Evolutionary conservation across 2,888 invertebrate genomes (phyloP), one percentile per base, ranked within the genome.

Genomic region (Thera obeliscata): DNA sequence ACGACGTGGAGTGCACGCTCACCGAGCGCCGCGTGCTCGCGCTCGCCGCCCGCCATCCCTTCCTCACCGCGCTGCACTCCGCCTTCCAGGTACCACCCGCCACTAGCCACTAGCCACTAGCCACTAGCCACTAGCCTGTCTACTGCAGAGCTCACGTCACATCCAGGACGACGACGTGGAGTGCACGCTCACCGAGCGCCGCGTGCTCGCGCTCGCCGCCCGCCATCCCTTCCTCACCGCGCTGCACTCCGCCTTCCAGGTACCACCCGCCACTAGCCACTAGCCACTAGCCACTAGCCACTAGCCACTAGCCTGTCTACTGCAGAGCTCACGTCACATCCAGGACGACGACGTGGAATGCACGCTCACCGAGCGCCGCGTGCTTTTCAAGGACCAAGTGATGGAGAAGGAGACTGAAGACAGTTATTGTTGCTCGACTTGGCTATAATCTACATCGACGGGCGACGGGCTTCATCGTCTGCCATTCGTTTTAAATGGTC

Each of bases 301-400:
- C n/a, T n/a, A n/a, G n/a, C n/a, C n/a, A n/a, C n/a, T n/a, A n/a
- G n/a, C n/a, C n/a, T n/a, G n/a, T n/a, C n/a, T n/a, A n/a, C n/a
- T n/a, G n/a, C n/a, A n/a, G n/a, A n/a, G n/a, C n/a, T 8, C 46
- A 46, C 46, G 9, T 46, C 36, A 46, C 76, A 97, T 99, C 6
- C 46, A 46, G 8, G 36, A 46, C 9, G 46, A 46, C 46, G 46
- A 46, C 46, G 46, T 8, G 46, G 46, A 46, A 8, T 46, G 46
- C 46, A 46, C 46, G 46, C 46, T 46, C 46, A 46, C 46, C 8
- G 46, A 46, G 46, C 46, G 46, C 8, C 46, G 46, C 46, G 46
- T 46, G 46, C 46, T 46, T n/a, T n/a, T n/a, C n/a, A 22, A 22
- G 22, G 22, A 22, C 22, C 22, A 22, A 22, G 22, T 22, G 22